Conservation (phyloP, 2,797 vertebrate species). For the Scleropages formosus region DNA sequence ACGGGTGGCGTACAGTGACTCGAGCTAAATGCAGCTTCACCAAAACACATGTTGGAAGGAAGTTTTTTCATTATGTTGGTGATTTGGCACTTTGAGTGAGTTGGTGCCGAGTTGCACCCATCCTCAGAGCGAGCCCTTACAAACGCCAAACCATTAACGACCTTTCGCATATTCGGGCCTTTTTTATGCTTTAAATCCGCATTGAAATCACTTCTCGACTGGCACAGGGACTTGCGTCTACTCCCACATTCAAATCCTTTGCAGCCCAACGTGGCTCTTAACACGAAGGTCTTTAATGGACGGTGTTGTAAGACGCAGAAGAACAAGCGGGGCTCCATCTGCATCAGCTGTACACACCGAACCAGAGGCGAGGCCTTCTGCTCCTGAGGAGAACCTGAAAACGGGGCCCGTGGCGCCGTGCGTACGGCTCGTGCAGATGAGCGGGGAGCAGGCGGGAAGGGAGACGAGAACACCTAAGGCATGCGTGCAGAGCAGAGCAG, state of each 20-base stretch:
- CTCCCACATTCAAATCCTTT: no score
- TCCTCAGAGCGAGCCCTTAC: neutral
- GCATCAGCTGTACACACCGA: neutral
- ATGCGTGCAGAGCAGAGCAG: slow-evolving; percentile 30
- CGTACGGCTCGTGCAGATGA: slow-evolving; percentile 59
- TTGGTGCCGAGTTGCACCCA: neutral
- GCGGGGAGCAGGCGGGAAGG: slow-evolving; percentile 38
- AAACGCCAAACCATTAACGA: neutral
- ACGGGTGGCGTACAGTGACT: neutral
- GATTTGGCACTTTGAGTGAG: neutral
- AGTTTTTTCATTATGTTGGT: no score
- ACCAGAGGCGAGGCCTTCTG: neutral
- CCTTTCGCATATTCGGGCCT: neutral
- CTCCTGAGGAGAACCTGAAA: neutral
- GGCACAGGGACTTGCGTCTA: neutral
- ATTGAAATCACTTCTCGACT: neutral
- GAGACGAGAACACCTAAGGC: neutral
- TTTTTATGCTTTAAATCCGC: neutral
- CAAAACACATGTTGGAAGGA: neutral
- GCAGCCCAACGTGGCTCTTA: neutral
- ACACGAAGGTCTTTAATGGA: neutral
- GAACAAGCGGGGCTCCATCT: neutral
- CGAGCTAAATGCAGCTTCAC: neutral
- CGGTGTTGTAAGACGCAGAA: neutral
- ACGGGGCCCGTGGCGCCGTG: neutral